phyloP scores from a whole-genome alignment of 2,113 vertebrate genomes.

The Copsychus sechellarum region DNA sequence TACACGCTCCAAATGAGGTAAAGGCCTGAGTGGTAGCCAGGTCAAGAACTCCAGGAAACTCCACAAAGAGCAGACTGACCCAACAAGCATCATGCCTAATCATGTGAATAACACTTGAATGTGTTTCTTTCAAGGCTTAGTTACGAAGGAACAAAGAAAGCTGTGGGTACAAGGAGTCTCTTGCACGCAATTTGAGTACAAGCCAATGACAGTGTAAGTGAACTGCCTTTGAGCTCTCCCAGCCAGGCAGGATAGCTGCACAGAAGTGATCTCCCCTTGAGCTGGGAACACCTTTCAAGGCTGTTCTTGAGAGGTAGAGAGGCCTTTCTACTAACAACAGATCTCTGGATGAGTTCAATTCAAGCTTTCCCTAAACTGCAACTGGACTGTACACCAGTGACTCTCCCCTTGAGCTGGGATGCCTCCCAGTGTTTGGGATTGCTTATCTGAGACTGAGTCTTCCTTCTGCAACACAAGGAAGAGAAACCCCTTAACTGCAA shows the following conservation, averaged over 20 bases:
- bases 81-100: rapidly evolving
- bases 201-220: not conserved
- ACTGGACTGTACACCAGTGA: not conserved
- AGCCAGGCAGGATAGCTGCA: not conserved
- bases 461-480: not conserved
- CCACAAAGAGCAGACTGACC: not conserved
- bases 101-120: not conserved
- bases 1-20: not conserved
- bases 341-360: not conserved
- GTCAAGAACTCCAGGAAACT: not conserved
- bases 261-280: not conserved
- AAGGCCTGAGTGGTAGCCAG: not conserved
- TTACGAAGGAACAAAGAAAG: not conserved
- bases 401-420: not conserved
- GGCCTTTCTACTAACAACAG: not conserved
- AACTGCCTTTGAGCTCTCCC: not conserved
- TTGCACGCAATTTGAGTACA: not conserved
- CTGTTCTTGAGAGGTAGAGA: not conserved
- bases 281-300: not conserved
- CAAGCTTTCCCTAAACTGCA: not conserved
- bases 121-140: not conserved
- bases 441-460: not conserved
- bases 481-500: not conserved
- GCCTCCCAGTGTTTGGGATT: not conserved
- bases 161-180: not conserved